Base-by-base conservation (phyloP, 2,797 vertebrate species). In the Scarus forsteni region DNA sequence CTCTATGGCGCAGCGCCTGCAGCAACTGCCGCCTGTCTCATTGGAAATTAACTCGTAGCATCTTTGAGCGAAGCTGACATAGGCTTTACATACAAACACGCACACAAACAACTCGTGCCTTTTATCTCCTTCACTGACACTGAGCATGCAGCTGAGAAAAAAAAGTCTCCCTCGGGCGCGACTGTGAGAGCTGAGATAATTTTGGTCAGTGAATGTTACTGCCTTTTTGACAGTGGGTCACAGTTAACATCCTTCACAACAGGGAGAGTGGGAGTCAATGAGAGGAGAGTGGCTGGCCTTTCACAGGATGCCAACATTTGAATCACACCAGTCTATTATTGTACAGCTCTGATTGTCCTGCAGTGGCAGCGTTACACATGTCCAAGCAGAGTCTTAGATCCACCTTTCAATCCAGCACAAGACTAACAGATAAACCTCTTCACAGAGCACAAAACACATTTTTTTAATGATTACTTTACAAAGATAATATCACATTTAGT, bases 31-130 rank as follows among this genome's bases (percentile, higher is more conserved):
- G 89, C 71, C 82, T 73, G 86, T 85, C 86, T 90, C 85, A 83
- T 59, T 85, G 77, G 83, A 89, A 91, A 90, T 89, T 66, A 89
- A 85, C 88, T 89, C 88, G 62, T 55, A 79, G 84, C 83, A 80
- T 86, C 80, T 72, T 86, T 92, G 86, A 92, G 89, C 77, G 54
- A 85, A 89, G 83, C 85, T 91, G 92, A 93, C 91, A 88, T 51
- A 50, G 74, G 70, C 75, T 88, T 81, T 81, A 77, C 80, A 75
- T 65, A 83, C 61, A 79, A 46, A 77, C 51, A 75, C 63, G 46
- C 77, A 66, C 81, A 75, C 72, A 66, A 54, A 74, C 60, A 77
- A 75, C 77, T 35, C 79, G 48, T 81, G 86, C 78, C 80, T 84
- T 84, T 88, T 27, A 27, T 86, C 72, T 86, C 74, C 76, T 75